Conservation (phyloP, 2,797 vertebrate species). For the Esox masquinongy region DNA sequence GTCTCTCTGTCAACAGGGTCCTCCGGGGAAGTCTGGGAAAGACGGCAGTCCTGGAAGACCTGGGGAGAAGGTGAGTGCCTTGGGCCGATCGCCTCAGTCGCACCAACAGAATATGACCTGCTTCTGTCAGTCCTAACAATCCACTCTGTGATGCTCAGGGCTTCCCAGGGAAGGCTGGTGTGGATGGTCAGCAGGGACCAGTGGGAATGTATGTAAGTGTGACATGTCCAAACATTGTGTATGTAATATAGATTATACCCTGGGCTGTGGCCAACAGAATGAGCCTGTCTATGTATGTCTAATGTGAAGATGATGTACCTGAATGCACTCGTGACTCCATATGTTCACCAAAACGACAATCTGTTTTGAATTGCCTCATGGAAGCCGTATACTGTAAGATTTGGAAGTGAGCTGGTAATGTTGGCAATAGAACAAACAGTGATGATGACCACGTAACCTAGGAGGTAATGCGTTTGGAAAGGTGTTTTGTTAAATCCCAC, state of each 20-base stretch:
- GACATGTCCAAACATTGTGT: not conserved
- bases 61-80: conserved; percentile 76
- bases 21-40: conserved; percentile 66
- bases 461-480: not conserved
- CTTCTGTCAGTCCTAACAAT: not conserved
- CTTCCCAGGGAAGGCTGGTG: conserved; percentile 74
- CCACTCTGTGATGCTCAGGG: conserved; percentile 65
- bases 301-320: no score
- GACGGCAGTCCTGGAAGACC: conserved; percentile 64
- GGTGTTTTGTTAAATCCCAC: not conserved
- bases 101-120: not conserved
- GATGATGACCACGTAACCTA: no score
- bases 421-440: no score
- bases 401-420: no score
- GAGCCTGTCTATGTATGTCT: no score
- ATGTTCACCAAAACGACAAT: no score
- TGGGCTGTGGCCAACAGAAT: no score
- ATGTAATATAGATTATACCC: no score
- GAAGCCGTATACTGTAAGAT: no score
- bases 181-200: conserved; percentile 74
- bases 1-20: conserved; percentile 62
- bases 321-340: no score
- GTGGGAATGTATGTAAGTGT: conserved; percentile 83
- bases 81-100: not conserved
- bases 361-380: no score